Evolutionary conservation across 2,113 vertebrate species (phyloP), one percentile per base, ranked within the genome.

Genomic region (Ramphastos sulfuratus): DNA sequence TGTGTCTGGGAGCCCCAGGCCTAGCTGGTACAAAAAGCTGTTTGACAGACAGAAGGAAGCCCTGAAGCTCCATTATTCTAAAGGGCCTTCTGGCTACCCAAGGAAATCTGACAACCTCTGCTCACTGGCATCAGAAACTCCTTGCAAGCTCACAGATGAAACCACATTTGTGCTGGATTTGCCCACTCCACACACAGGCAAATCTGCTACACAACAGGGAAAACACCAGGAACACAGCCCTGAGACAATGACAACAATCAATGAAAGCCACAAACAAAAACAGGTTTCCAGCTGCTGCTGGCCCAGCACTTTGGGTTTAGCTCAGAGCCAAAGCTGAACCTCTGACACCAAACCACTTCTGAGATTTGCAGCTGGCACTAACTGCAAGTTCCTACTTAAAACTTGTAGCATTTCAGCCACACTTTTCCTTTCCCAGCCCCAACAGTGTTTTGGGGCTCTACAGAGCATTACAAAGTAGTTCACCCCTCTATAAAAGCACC

Each of bases 181-280:
- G 37, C 75, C 54, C 31, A n/a, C 56, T 17, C 8, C 7, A 75
- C 64, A 91, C 4, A 4, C 0, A 80, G 52, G 42, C 65, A 87
- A 58, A 87, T 48, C 61, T 67, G 72, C 74, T 58, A 35, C 82
- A 61, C 87, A 81, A 65, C 79, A 90, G 54, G 73, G 85, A 44
- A 27, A 88, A 92, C 82, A 87, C 59, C 50, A 63, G 39, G 76
- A 73, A 96, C 85, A 88, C 14, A 52, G 70, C 88, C 82, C 82
- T 67, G 71, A 94, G 79, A 79, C 87, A 87, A 56, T 1, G 10
- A 39, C 12, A 72, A n/a, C 60, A 82, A 91, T 94, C 93, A 74
- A 80, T 21, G 56, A 74, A 94, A 96, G 78, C 85, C 84, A 88
- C 55, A 73, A 94, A 97, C 92, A 97, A 91, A 93, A 94, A 61